Conservation (phyloP, 1,140 invertebrate genomes). For the Drosophila erecta region DNA sequence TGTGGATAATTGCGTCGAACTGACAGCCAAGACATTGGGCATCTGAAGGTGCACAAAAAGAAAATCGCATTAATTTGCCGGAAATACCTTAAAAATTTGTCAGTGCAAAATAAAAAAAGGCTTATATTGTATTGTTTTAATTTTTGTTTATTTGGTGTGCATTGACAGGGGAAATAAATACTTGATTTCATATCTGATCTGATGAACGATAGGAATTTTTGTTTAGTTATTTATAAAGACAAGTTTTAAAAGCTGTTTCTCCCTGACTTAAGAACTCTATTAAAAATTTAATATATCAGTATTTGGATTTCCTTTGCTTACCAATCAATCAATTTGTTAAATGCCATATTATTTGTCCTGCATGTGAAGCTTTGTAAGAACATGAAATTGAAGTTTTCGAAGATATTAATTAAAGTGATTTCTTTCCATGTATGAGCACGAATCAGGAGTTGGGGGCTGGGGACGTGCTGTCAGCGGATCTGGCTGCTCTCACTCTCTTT, state of each 20-base stretch:
- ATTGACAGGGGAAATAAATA: not conserved
- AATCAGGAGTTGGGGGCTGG: slow-evolving; percentile 31
- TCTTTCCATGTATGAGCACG: slow-evolving; percentile 5
- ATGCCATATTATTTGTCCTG: not conserved
- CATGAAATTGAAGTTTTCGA: not conserved
- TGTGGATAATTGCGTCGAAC: slow-evolving; percentile 76
- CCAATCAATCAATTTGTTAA: not conserved
- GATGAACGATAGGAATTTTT: no score
- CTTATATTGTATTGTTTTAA: not conserved
- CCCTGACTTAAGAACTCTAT: not conserved
- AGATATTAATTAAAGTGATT: not conserved
- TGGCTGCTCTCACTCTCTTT: slow-evolving; percentile 70
- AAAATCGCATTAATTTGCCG: slow-evolving; percentile 2
- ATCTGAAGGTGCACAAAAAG: slow-evolving; percentile 16
- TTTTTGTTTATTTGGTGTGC: not conserved
- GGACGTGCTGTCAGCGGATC: slow-evolving; percentile 47
- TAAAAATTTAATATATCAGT: no score
- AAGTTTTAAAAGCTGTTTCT: not conserved
- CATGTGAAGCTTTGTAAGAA: not conserved
- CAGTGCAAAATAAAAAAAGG: not conserved
- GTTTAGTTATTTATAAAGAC: no score
- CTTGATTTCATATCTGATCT: no score
- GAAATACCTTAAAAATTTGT: not conserved
- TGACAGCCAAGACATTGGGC: slow-evolving; percentile 34
- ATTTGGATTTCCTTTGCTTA: not conserved